These are phyloP conservation scores for Melipona quadrifasciata DNA, from an alignment of 1,140 invertebrate species.

Conservation along the genomic window DNA sequence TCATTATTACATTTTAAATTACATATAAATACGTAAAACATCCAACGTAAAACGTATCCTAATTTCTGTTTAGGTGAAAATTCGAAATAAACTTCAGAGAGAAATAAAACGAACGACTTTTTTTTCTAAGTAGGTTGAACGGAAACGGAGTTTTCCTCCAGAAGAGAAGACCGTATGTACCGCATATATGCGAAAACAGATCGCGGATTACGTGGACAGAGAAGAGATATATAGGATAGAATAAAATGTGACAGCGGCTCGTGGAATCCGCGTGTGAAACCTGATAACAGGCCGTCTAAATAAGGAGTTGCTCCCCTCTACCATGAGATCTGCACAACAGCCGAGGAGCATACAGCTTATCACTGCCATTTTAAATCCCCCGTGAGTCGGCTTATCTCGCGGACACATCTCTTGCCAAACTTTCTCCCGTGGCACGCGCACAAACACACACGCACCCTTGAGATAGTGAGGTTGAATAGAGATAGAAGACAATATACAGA, in stretches of 20 bases:
- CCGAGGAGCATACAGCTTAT: slow-evolving; percentile 70
- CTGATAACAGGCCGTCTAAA: slow-evolving; percentile 81
- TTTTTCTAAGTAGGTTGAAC: slow-evolving; percentile 45
- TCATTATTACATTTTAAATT: neutral
- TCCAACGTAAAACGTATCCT: no score
- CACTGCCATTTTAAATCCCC: slow-evolving; percentile 80
- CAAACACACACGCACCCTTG: slow-evolving; percentile 40
- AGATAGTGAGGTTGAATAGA: slow-evolving; percentile 40
- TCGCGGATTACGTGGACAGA: neutral
- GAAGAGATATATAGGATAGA: slow-evolving; percentile 8
- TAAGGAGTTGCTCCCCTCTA: slow-evolving; percentile 75
- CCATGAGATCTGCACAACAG: slow-evolving; percentile 33
- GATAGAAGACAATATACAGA: slow-evolving; percentile 9
- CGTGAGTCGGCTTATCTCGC: slow-evolving; percentile 78
- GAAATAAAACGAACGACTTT: neutral
- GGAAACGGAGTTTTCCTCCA: slow-evolving; percentile 14
- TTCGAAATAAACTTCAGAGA: neutral
- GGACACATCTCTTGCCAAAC: slow-evolving; percentile 81
- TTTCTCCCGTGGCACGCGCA: slow-evolving; percentile 78
- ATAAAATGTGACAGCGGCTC: slow-evolving; percentile 50
- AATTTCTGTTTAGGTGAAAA: neutral
- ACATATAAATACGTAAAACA: neutral
- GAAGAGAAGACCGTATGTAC: neutral
- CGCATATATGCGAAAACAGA: neutral
- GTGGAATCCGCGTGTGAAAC: slow-evolving; percentile 78